phyloP scores from a whole-genome alignment of 2,797 vertebrate genomes.

The Sebastes hubbsi region DNA sequence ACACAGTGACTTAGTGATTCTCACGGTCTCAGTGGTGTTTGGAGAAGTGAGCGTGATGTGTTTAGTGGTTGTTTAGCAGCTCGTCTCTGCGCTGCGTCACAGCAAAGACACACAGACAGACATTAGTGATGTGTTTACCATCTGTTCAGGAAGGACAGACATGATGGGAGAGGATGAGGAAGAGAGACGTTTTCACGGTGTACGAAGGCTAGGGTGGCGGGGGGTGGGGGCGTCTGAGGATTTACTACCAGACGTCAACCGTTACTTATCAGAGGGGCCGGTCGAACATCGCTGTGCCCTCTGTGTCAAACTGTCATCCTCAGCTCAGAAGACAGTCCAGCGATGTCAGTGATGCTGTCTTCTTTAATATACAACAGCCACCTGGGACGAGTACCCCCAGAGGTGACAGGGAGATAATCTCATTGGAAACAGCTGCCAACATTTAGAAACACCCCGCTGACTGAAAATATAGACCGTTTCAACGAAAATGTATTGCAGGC shows the following conservation, averaged over 20 bases:
- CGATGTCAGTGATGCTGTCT: constrained; percentile 5
- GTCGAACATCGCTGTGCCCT: constrained; percentile 12
- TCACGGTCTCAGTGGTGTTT: constrained; percentile 38
- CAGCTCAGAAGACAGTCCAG: constrained; percentile 14
- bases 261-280: constrained; percentile 43
- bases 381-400: constrained; percentile 4
- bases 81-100: constrained; percentile 55
- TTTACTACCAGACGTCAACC: constrained; percentile 50
- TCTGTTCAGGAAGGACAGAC: constrained; percentile 68
- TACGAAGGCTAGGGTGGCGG: neutral
- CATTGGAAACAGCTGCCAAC: constrained; percentile 23
- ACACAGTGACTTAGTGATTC: constrained; percentile 21
- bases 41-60: constrained; percentile 37
- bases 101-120: constrained; percentile 58
- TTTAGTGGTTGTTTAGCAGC: constrained; percentile 48
- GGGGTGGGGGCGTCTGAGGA: constrained; percentile 11
- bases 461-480: neutral
- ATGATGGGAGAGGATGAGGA: constrained; percentile 56
- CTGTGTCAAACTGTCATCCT: constrained; percentile 24
- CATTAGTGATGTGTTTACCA: constrained; percentile 72
- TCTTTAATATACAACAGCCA: constrained; percentile 16
- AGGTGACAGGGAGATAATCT: constrained; percentile 14
- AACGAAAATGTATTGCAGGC: too few species aligned
- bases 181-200: constrained; percentile 57
- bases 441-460: neutral